Percentiles rank a stretch among this genome's conserved stretches.
These are phyloP conservation scores for Tolypeutes matacus DNA, from an alignment of 2,797 vertebrate genomes.

Conservation along the genomic window DNA sequence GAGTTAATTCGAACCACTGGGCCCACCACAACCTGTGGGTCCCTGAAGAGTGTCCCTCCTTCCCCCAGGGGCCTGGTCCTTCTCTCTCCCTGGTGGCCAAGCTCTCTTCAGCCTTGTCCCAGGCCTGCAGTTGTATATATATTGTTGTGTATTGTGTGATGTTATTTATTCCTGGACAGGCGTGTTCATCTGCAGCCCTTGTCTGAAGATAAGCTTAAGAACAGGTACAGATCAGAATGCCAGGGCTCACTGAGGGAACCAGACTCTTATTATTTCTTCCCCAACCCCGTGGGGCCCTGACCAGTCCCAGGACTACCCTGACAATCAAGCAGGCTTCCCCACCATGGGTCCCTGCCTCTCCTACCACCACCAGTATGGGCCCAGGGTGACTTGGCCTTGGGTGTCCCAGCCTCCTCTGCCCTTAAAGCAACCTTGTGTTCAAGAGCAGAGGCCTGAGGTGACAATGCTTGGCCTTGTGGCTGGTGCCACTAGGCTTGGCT, in stretches of 20 bases:
- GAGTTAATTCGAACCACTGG: background rate
- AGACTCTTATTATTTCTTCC: conserved; percentile 51
- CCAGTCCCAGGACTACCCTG: conserved; percentile 71
- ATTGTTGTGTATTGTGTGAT: conserved; percentile 76
- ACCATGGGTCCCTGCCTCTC: background rate
- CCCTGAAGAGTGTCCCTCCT: background rate
- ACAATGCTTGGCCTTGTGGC: background rate
- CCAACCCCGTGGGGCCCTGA: conserved; percentile 54
- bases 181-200: conserved; percentile 69
- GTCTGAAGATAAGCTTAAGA: conserved; percentile 68
- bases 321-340: conserved; percentile 76
- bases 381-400: background rate
- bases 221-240: conserved; percentile 55
- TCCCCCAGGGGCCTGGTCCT: background rate
- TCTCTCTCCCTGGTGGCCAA: conserved; percentile 34
- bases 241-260: conserved; percentile 51
- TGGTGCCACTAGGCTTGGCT: conserved; percentile 33
- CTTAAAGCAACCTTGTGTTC: background rate
- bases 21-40: background rate
- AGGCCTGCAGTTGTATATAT: conserved; percentile 77
- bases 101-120: conserved; percentile 66
- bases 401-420: background rate
- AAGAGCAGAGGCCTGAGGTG: background rate
- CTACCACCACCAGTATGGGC: background rate
- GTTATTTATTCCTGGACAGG: conserved; percentile 78